Conservation (phyloP, 2,113 vertebrate genomes). For the Spheniscus mendiculus region DNA sequence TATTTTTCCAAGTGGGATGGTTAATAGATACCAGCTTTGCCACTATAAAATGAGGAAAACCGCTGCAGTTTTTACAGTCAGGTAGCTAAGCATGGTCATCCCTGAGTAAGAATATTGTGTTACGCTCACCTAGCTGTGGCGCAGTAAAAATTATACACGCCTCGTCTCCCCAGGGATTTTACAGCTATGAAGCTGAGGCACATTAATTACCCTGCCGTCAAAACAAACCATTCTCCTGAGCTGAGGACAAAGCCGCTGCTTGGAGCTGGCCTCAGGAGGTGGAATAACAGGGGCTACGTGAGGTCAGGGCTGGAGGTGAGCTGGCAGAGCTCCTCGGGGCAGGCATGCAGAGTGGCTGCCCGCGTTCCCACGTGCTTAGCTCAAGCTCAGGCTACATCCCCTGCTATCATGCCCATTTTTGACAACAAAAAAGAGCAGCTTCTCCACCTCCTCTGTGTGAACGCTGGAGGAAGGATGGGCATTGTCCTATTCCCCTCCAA, state of each 20-base stretch:
- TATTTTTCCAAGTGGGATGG: background rate
- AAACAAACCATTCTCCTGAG: background rate
- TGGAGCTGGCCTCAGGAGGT: background rate
- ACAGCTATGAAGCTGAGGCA: background rate
- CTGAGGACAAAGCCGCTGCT: background rate
- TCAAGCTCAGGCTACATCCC: background rate
- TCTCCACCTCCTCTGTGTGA: background rate
- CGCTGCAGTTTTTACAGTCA: background rate
- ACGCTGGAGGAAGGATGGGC: background rate
- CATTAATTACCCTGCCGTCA: background rate
- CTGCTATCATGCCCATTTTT: background rate
- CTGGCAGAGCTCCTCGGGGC: background rate
- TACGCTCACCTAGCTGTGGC: background rate
- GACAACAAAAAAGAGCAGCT: background rate
- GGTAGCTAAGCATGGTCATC: background rate
- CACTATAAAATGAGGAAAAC: background rate
- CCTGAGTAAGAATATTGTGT: background rate
- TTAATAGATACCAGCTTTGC: background rate
- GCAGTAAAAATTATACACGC: background rate
- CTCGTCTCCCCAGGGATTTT: background rate
- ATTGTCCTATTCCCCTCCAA: background rate
- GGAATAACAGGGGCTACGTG: background rate
- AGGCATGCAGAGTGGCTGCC: background rate
- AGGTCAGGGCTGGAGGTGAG: constrained; percentile 29
- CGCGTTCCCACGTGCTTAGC: background rate